Conservation (phyloP, 2,888 invertebrate species). For the Girardia tigrina region DNA sequence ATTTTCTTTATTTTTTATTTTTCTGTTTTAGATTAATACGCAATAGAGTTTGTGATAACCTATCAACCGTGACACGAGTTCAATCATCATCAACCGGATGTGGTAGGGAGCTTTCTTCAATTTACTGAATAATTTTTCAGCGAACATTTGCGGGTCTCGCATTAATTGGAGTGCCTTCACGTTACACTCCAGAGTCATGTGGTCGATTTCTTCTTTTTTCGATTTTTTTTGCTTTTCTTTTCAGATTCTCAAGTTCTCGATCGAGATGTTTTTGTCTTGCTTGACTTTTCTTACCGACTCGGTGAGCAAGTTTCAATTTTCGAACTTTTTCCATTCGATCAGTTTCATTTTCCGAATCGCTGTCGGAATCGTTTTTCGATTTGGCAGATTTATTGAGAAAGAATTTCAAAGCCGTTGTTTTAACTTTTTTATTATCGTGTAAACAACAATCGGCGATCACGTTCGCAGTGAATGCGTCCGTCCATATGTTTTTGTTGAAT, state of each 20-base stretch:
- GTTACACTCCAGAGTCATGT: conserved; percentile 59
- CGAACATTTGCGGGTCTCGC: conserved; percentile 83
- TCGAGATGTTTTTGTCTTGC: conserved; percentile 79
- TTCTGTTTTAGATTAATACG: too few species aligned
- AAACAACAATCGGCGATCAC: conserved; percentile 84
- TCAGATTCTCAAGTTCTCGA: conserved; percentile 65
- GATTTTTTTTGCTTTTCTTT: conserved; percentile 66
- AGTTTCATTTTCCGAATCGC: not conserved
- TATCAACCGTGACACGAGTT: conserved; percentile 81
- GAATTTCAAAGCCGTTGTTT: conserved; percentile 21
- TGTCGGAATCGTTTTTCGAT: not conserved
- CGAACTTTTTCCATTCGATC: conserved; percentile 42
- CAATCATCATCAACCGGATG: conserved; percentile 80
- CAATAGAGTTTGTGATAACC: conserved; percentile 83
- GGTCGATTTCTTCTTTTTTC: conserved; percentile 55
- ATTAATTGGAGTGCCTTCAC: conserved; percentile 85
- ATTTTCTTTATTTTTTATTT: too few species aligned
- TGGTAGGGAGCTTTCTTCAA: conserved; percentile 61
- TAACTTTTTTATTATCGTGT: conserved; percentile 79
- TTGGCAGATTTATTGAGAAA: not conserved
- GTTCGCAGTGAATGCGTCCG: conserved; percentile 90
- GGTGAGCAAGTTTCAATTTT: conserved; percentile 60
- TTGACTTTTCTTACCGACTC: conserved; percentile 82
- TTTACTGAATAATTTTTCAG: conserved; percentile 70
- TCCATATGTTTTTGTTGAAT: conserved; percentile 89